Base-by-base conservation (phyloP, 2,888 invertebrate species). In the Orchesellides sinensis region DNA sequence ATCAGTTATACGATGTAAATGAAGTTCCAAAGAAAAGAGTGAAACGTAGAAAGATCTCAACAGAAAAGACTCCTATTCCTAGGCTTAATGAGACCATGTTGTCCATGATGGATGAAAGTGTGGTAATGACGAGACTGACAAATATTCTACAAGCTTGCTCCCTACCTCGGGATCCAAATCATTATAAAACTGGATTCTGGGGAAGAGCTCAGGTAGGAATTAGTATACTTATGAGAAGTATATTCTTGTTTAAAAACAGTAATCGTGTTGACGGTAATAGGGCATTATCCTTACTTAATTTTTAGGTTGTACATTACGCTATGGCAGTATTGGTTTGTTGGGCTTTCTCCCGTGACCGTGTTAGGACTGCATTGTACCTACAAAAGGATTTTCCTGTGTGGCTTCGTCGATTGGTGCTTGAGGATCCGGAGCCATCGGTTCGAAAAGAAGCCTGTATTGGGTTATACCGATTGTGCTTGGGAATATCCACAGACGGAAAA, bases 301-400 rank as follows among this genome's bases (percentile, higher is more conserved):
- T 52, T 23, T 84, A 93, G 93, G 94, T 96, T 80, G 95, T 98
- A 19, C 97, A 97, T 89, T 97, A 96, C 89, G 95, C 96, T 17
- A 95, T 98, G 94, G 95, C 96, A 17, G 92, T 98, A 89, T 92
- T 98, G 85, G 97, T 98, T 35, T 97, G 96, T 87, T 97, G 97
- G 95, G 94, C 96, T 52, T 96, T 96, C 89, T 96, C 96, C 69
- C 95, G 95, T 54, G 93, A 94, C 10, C 93, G 94, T 86, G 96
- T 96, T 0, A 92, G 94, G 19, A 93, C 94, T 66, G 93, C 93
- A 32, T 90, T 98, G 14, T 96, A 96, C 89, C 93, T 94, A 89
- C 93, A 94, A 59, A 92, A 93, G 0, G 93, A 94, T 78, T 93
- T 96, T 88, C 90, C 91, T 45, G 90, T 90, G n/a, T 96, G 97